Evolutionary conservation across 2,113 vertebrate genomes (phyloP).

Genomic region (Lethenteron camtschaticum): DNA sequence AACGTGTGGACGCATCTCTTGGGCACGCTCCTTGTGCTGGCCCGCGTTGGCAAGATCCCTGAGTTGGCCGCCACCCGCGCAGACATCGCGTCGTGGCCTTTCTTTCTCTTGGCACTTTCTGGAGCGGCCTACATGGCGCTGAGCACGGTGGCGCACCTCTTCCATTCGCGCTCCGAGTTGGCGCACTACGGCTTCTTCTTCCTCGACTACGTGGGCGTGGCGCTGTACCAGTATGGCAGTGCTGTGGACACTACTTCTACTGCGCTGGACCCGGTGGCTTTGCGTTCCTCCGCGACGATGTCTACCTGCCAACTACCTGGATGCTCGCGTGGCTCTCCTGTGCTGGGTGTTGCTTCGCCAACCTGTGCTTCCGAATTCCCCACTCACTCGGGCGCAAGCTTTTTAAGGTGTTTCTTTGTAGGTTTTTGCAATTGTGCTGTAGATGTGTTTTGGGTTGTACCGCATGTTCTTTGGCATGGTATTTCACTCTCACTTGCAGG

Average conservation of each 20-base stretch:
- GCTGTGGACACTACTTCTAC: conserved; percentile 68
- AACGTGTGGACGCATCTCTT: conserved; percentile 79
- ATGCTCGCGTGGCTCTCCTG: conserved; percentile 63
- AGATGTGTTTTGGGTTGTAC: no score
- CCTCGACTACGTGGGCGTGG: conserved; percentile 62
- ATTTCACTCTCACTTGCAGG: no score
- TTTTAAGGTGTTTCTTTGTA: conserved; percentile 14
- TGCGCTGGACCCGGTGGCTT: conserved; percentile 47
- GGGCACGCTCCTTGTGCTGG: conserved; percentile 31
- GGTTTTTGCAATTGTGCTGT: no score
- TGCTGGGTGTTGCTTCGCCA: conserved; percentile 54
- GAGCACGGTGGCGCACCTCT: conserved; percentile 59
- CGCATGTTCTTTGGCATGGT: no score
- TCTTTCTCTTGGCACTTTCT: conserved; percentile 43
- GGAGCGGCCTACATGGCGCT: conserved; percentile 43
- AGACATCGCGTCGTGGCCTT: conserved; percentile 27
- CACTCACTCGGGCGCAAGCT: conserved; percentile 58
- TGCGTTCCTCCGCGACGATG: conserved; percentile 25
- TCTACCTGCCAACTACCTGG: conserved; percentile 47
- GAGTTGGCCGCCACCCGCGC: conserved; percentile 21
- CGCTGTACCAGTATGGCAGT: conserved; percentile 61
- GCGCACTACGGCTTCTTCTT: conserved; percentile 75
- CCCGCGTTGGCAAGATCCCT: conserved; percentile 40
- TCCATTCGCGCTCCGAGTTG: conserved; percentile 60
- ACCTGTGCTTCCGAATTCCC: conserved; percentile 45